These are phyloP conservation scores for Cataglyphis livida DNA, from an alignment of 2,888 invertebrate genomes.

Conservation along the genomic window DNA sequence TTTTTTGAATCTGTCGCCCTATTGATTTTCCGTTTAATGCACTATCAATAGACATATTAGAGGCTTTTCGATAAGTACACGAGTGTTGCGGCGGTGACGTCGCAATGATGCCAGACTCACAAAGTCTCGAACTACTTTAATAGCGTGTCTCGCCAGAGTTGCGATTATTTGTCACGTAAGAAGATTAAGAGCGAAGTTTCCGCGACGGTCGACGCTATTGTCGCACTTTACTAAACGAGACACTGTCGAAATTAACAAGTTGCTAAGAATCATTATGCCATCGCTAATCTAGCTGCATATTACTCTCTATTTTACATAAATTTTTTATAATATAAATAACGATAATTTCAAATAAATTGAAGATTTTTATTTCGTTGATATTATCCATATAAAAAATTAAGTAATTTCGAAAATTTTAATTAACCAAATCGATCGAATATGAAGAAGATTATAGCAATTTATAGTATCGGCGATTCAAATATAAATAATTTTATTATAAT, in stretches of 20 bases:
- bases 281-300: slow-evolving; percentile 11
- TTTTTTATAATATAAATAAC: background rate
- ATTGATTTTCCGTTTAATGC: background rate
- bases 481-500: background rate
- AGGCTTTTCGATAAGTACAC: background rate
- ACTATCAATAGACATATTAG: slow-evolving; percentile 20
- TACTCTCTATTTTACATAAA: background rate
- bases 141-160: slow-evolving; percentile 40
- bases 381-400: background rate
- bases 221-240: slow-evolving; percentile 35
- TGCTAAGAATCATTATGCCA: slow-evolving; percentile 38
- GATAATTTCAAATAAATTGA: background rate
- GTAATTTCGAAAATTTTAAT: background rate
- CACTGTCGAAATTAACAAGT: slow-evolving; percentile 46
- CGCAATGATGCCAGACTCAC: slow-evolving; percentile 9
- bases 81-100: background rate
- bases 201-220: slow-evolving; percentile 35
- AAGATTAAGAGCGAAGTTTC: slow-evolving; percentile 53
- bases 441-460: background rate
- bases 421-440: background rate
- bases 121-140: slow-evolving; percentile 49
- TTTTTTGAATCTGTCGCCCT: background rate
- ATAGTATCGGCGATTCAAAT: background rate
- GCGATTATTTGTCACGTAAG: slow-evolving; percentile 55
- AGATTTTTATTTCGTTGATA: background rate